Evolutionary conservation across 2,113 vertebrate species (phyloP).

Genomic region (Diadophis punctatus): DNA sequence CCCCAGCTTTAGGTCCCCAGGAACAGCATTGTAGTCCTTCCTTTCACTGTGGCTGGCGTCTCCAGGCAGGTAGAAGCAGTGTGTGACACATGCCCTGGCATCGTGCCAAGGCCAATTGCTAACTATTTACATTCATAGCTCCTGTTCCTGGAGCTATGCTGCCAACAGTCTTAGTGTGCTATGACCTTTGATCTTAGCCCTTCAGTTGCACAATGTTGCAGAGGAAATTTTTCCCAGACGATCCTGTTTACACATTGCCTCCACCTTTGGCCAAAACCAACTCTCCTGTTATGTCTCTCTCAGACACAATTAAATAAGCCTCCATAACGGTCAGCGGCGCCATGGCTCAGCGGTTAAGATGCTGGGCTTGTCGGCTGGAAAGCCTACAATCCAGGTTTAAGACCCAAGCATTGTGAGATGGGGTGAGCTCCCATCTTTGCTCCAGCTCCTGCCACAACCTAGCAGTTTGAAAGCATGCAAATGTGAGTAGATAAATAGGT

Average conservation of each 20-base stretch:
- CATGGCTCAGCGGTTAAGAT: neutral
- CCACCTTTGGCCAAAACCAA: conserved; percentile 35
- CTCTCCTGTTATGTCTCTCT: neutral
- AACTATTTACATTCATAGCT: conserved; percentile 59
- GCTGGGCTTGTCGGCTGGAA: neutral
- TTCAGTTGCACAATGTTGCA: conserved; percentile 44
- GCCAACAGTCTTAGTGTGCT: conserved; percentile 46
- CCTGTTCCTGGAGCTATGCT: conserved; percentile 61
- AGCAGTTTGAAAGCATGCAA: neutral
- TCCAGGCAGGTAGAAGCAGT: neutral
- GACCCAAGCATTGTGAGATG: neutral
- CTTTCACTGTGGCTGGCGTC: neutral
- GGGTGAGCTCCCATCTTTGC: neutral
- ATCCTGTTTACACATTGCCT: conserved; percentile 61
- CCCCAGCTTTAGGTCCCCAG: neutral
- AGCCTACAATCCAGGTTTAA: neutral
- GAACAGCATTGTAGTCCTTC: neutral
- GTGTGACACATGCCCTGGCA: neutral
- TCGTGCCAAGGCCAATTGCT: conserved; percentile 1
- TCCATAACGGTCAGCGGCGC: no score
- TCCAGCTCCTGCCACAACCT: neutral
- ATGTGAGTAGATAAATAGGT: neutral
- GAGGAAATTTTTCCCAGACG: conserved; percentile 65
- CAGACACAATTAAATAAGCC: neutral
- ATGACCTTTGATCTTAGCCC: conserved; percentile 50